phyloP scores from a whole-genome alignment of 2,888 invertebrate species.

The Podotricha telesiphe region DNA sequence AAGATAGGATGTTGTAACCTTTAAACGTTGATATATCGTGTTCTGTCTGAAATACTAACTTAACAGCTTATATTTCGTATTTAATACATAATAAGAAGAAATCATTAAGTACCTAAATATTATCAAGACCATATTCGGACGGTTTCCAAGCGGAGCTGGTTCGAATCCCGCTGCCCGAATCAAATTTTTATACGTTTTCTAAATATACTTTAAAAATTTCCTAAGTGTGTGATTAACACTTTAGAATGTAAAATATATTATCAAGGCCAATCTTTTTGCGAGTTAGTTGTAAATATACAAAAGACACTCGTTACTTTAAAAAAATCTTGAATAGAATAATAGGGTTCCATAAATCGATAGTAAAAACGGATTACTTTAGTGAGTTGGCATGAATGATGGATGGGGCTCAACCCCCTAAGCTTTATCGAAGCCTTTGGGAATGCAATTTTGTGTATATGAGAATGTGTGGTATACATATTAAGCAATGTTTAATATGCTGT shows the following conservation, averaged over 20 bases:
- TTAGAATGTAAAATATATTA: too few species aligned
- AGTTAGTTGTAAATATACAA: neutral
- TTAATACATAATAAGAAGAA: neutral
- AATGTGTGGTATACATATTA: constrained; percentile 28
- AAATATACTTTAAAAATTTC: too few species aligned
- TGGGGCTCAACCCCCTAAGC: constrained; percentile 41
- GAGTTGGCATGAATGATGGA: constrained; percentile 42
- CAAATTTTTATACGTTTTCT: too few species aligned
- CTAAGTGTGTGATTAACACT: too few species aligned
- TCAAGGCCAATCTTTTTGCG: neutral
- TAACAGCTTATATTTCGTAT: neutral
- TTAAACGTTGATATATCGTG: constrained; percentile 5
- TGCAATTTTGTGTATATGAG: constrained; percentile 27
- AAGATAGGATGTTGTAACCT: constrained; percentile 23
- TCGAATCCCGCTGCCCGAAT: too few species aligned
- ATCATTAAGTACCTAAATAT: neutral
- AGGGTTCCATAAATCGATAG: constrained; percentile 43
- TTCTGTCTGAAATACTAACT: neutral
- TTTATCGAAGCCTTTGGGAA: constrained; percentile 32
- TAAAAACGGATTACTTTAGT: constrained; percentile 44
- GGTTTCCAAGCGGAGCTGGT: too few species aligned
- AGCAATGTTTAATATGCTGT: constrained; percentile 11
- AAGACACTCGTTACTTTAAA: constrained; percentile 13
- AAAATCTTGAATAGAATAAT: constrained; percentile 16
- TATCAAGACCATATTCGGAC: neutral